Base-by-base conservation (phyloP, 2,113 vertebrate species). In the Caranx ignobilis region DNA sequence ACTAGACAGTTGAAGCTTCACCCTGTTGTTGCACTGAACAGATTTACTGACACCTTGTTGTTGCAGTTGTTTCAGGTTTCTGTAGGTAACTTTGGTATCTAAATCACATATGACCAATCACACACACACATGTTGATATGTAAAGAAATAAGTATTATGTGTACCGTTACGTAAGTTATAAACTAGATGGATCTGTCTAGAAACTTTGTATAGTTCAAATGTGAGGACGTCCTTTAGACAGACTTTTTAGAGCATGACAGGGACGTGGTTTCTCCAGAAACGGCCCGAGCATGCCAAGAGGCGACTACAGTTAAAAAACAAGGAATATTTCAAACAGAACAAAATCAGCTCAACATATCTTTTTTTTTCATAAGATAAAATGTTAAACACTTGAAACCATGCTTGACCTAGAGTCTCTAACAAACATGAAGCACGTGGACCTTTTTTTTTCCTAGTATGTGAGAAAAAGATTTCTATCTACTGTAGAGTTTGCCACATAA, bases 351-450 rank as follows among this genome's bases (percentile, higher is more conserved):
- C 32, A 76, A 82, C 79, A 41, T 83, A 63, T 74, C 61, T 75
- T 75, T 69, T 68, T 67, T 11, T 9, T 43, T 75, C 13, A 63
- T 19, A 63, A 77, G 79, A 61, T 82, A 85, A 88, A 83, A 86
- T 57, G 19, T 88, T 79, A 43, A 87, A 90, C 80, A 81, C 69
- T 68, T 67, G 67, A 91, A 88, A 84, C 73, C 87, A 89, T 91
- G 87, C 87, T 86, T 81, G 81, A 86, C 48, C 79, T 84, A 88
- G 16, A 68, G 55, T 83, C 59, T 77, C 87, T 83, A 89, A 88
- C 68, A 82, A 89, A 92, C 80, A 85, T 81, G 66, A 84, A 83
- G 65, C 64, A 86, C 63, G 18, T 55, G 63, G 77, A 87, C 26
- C 9, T 71, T 71, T 75, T 71, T 80, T 75, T 81, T 81, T 52